phyloP scores from a whole-genome alignment of 2,888 invertebrate genomes.

The Phasia obesa region DNA sequence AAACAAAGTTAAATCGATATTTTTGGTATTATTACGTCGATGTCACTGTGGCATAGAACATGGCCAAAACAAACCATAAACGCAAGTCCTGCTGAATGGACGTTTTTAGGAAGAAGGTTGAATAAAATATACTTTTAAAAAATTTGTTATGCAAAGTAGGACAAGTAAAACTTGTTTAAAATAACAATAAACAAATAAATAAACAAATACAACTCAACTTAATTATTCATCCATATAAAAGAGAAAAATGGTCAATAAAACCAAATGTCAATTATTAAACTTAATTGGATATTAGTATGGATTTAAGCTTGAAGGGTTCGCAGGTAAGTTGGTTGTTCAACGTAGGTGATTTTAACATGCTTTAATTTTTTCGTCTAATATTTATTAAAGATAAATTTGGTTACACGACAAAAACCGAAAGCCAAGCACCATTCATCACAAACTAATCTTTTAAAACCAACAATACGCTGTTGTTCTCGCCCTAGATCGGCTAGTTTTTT shows the following conservation, averaged over 20 bases:
- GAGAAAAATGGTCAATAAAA: constrained; percentile 31
- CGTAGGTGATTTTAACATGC: background rate
- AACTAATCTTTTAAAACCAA: constrained; percentile 69
- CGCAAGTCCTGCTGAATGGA: constrained; percentile 63
- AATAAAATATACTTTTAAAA: background rate
- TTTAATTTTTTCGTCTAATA: background rate
- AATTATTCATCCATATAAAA: constrained; percentile 4
- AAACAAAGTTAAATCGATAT: constrained; percentile 56
- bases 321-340: constrained; percentile 77
- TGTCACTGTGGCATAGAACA: constrained; percentile 38
- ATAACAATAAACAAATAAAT: constrained; percentile 2
- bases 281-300: constrained; percentile 77
- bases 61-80: constrained; percentile 67
- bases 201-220: background rate
- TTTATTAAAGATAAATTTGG: constrained; percentile 81
- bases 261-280: constrained; percentile 29
- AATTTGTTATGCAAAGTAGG: constrained; percentile 50
- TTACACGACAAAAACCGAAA: constrained; percentile 81
- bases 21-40: constrained; percentile 50
- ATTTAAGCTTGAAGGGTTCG: constrained; percentile 82
- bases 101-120: constrained; percentile 17
- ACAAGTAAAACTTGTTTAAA: constrained; percentile 50
- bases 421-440: constrained; percentile 79
- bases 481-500: constrained; percentile 81
- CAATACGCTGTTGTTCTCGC: constrained; percentile 71